These are phyloP conservation scores for Centropus unirufus DNA, from an alignment of 2,113 vertebrate genomes.

Conservation along the genomic window DNA sequence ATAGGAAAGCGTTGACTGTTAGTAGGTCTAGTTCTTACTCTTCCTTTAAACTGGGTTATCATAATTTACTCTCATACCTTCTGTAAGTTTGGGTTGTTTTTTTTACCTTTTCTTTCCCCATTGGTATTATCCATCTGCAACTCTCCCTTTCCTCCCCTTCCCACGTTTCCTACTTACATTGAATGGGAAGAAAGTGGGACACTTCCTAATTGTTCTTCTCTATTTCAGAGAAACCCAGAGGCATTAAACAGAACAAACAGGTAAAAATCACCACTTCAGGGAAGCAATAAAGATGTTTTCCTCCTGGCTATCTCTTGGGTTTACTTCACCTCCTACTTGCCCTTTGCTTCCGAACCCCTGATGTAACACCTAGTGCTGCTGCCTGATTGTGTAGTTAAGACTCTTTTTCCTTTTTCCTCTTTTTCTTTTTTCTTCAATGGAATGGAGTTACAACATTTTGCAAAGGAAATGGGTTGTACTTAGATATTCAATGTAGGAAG, in stretches of 20 bases:
- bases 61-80: slow-evolving; percentile 16
- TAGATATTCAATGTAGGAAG: background rate
- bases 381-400: slow-evolving; percentile 40
- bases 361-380: background rate
- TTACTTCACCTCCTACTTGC: background rate
- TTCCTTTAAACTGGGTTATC: slow-evolving; percentile 40
- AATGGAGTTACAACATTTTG: background rate
- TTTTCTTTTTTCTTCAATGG: background rate
- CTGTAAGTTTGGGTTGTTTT: background rate
- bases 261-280: background rate
- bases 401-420: background rate
- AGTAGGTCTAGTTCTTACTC: slow-evolving; percentile 58
- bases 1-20: slow-evolving; percentile 48
- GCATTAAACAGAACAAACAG: slow-evolving; percentile 11
- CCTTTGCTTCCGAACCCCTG: background rate
- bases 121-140: slow-evolving; percentile 8
- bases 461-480: background rate
- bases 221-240: slow-evolving; percentile 6
- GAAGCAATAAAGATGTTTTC: slow-evolving; percentile 14
- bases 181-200: slow-evolving; percentile 33
- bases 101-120: background rate
- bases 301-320: background rate
- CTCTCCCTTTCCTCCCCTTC: background rate
- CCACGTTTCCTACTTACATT: background rate
- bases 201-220: slow-evolving; percentile 29